Evolutionary conservation across 2,888 invertebrate species (phyloP).

Genomic region (Ecdyonurus torrentis): DNA sequence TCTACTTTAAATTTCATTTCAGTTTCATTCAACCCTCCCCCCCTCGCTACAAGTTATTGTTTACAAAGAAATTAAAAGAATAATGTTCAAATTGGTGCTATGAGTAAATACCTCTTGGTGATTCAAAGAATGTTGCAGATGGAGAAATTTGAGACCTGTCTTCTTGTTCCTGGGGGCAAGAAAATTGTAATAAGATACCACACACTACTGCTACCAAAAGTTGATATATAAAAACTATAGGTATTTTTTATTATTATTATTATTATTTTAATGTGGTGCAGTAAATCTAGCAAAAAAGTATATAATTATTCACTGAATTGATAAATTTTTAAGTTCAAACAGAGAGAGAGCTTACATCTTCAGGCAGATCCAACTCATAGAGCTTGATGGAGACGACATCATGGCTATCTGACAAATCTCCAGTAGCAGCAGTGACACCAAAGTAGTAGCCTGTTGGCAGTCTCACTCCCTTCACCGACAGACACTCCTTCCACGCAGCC

Average conservation of each 20-base stretch:
- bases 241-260: too few species aligned
- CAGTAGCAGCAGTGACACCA: constrained; percentile 90
- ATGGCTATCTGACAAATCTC: constrained; percentile 92
- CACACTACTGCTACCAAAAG: not conserved
- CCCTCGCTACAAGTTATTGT: too few species aligned
- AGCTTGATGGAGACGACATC: constrained; percentile 83
- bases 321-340: too few species aligned
- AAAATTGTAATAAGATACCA: constrained; percentile 9
- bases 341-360: constrained; percentile 44
- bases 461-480: constrained; percentile 71
- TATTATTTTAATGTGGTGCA: too few species aligned
- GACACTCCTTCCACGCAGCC: constrained; percentile 87
- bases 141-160: constrained; percentile 74
- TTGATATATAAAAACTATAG: too few species aligned
- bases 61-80: too few species aligned
- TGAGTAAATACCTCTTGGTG: constrained; percentile 53
- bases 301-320: too few species aligned
- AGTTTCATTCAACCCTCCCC: too few species aligned
- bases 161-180: constrained; percentile 28
- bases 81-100: not conserved
- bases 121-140: constrained; percentile 73
- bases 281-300: too few species aligned
- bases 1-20: too few species aligned
- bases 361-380: constrained; percentile 73
- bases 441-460: constrained; percentile 92